Evolutionary conservation across 2,888 invertebrate genomes (phyloP), one percentile per base, ranked within the genome.

Genomic region (Autographa pulchrina): DNA sequence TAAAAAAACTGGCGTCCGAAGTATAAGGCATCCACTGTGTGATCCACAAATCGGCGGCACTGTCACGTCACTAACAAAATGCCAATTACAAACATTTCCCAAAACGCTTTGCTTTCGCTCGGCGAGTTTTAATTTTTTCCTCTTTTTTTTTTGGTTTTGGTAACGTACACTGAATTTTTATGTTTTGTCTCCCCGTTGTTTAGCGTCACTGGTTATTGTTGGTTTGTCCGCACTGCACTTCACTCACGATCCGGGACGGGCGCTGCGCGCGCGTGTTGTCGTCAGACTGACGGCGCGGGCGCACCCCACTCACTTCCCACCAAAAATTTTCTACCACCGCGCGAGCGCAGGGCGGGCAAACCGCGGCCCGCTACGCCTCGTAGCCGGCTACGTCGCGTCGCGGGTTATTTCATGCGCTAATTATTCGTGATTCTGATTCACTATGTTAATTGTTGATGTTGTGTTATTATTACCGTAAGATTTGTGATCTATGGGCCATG

Each of bases 291-390:
- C 88, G 88, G 92, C 95, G 94, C 94, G 88, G 80, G 93, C 94
- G 95, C 95, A 95, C 95, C 95, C 95, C 94, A 95, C 95, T 95
- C 91, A 93, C 94, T 92, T 94, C 94, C 93, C 93, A 94, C 95
- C 94, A 92, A 94, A 93, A 92, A 92, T 92, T 92, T 93, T 93
- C 93, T 94, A 92, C 95, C 95, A 95, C 94, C 85, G 88, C 83
- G 79, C 81, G 74, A 63, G 81, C 32, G 60, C 89, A 91, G 92
- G 88, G 92, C 85, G 83, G 84, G 75, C 84, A 84, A 91, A 89
- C 83, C 84, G 90, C 89, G 94, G 93, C 89, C 92, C 92, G 93
- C 92, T 86, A 79, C 83, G 73, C 58, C 80, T 69, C 82, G 80
- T 78, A 80, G 83, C 74, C 60, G 38, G n/a, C 18, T 35, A 60